Evolutionary conservation across 2,888 invertebrate species (phyloP).

Genomic region (Eupithecia dodoneata): DNA sequence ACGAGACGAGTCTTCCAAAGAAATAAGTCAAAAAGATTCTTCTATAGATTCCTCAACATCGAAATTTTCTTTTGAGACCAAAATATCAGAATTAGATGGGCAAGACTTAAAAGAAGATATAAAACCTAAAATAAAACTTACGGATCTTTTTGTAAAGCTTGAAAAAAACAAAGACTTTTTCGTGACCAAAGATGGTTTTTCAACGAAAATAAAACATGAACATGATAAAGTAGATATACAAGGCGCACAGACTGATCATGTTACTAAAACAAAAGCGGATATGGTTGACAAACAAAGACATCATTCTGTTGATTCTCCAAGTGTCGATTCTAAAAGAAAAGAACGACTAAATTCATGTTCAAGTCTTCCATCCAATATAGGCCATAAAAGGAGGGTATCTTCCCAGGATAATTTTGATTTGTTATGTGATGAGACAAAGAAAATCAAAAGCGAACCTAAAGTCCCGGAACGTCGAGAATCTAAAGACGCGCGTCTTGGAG

Average conservation of each 20-base stretch:
- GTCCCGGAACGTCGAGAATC: constrained; percentile 87
- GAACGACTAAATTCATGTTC: constrained; percentile 85
- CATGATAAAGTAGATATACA: constrained; percentile 36
- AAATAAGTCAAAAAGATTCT: constrained; percentile 78
- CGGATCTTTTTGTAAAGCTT: constrained; percentile 79
- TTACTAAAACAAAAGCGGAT: constrained; percentile 64
- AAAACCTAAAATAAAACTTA: constrained; percentile 67
- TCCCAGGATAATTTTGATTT: constrained; percentile 88
- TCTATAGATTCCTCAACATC: constrained; percentile 80
- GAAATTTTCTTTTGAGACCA: constrained; percentile 73
- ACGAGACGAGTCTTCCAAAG: constrained; percentile 73
- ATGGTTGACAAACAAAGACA: constrained; percentile 76
- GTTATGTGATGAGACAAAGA: constrained; percentile 85
- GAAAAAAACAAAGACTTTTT: constrained; percentile 76
- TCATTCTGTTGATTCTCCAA: constrained; percentile 78
- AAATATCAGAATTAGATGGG: constrained; percentile 65
- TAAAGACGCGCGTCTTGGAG: constrained; percentile 84
- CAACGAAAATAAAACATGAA: constrained; percentile 68
- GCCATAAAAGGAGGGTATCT: constrained; percentile 90
- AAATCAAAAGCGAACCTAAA: constrained; percentile 84
- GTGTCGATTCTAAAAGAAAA: constrained; percentile 81
- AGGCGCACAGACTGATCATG: constrained; percentile 41
- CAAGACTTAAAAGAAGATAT: constrained; percentile 71
- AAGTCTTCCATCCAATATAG: constrained; percentile 86
- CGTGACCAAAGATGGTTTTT: constrained; percentile 45